phyloP scores from a whole-genome alignment of 2,113 vertebrate species.

The Progne subis region DNA sequence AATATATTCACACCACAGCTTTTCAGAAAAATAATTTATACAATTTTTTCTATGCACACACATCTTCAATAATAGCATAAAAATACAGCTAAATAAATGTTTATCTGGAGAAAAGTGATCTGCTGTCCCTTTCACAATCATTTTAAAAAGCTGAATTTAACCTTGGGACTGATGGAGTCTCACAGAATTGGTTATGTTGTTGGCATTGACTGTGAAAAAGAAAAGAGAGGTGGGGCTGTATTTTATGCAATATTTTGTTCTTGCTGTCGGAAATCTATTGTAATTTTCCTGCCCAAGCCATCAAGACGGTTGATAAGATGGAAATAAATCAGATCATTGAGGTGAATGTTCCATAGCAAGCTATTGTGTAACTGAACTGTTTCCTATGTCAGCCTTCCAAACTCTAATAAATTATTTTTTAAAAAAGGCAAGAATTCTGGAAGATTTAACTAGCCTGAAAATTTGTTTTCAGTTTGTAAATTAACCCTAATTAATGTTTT shows the following conservation, averaged over 20 bases:
- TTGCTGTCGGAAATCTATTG: constrained; percentile 3
- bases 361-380: not conserved
- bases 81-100: not conserved
- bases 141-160: not conserved
- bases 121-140: not conserved
- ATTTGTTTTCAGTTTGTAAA: constrained; percentile 38
- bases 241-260: constrained; percentile 7
- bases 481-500: constrained; percentile 50
- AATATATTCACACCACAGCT: not conserved
- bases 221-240: not conserved
- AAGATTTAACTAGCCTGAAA: constrained; percentile 52
- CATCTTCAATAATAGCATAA: not conserved
- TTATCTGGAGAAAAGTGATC: not conserved
- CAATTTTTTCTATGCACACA: not conserved
- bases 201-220: not conserved
- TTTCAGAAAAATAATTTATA: not conserved
- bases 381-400: constrained; percentile 8
- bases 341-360: not conserved
- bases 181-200: not conserved
- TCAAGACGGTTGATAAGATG: not conserved
- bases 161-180: not conserved
- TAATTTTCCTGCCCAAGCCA: constrained; percentile 16
- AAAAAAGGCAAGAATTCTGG: not conserved
- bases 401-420: not conserved
- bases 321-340: constrained; percentile 12